These are phyloP conservation scores for Phylloscopus trochiloides DNA, from an alignment of 2,113 vertebrate genomes.

Conservation along the genomic window DNA sequence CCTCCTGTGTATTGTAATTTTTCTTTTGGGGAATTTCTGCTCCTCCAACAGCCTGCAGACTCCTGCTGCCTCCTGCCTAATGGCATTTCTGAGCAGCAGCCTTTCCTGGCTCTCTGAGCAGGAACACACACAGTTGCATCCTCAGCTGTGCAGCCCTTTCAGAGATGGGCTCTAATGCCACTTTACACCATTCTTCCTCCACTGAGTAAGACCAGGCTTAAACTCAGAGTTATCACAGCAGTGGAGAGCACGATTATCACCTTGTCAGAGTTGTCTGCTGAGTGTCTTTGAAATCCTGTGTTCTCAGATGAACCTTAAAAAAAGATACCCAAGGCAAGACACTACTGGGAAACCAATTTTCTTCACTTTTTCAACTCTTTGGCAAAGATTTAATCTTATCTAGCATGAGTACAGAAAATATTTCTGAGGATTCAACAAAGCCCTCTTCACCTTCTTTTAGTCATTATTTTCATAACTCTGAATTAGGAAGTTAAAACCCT, in stretches of 20 bases:
- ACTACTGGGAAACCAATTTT: background rate
- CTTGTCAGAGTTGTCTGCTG: background rate
- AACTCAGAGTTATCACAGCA: background rate
- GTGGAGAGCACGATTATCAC: rapidly evolving
- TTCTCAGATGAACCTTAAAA: background rate
- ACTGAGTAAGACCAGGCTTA: background rate
- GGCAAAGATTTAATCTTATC: background rate
- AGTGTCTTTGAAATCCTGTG: background rate
- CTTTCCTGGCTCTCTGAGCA: background rate
- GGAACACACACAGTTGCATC: background rate
- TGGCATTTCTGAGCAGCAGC: background rate
- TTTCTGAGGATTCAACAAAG: background rate
- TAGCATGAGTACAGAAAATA: background rate
- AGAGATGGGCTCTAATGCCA: background rate
- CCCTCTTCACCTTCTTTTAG: background rate
- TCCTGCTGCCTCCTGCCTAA: background rate
- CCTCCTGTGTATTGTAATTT: background rate
- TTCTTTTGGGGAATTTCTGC: background rate
- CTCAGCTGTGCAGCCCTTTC: background rate
- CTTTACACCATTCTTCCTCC: background rate
- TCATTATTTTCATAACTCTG: background rate
- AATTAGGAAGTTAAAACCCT: background rate
- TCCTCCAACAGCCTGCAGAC: background rate
- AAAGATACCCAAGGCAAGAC: background rate
- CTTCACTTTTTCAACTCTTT: background rate